Evolutionary conservation across 2,113 vertebrate species (phyloP).

Genomic region (Proterorhinus semilunaris): DNA sequence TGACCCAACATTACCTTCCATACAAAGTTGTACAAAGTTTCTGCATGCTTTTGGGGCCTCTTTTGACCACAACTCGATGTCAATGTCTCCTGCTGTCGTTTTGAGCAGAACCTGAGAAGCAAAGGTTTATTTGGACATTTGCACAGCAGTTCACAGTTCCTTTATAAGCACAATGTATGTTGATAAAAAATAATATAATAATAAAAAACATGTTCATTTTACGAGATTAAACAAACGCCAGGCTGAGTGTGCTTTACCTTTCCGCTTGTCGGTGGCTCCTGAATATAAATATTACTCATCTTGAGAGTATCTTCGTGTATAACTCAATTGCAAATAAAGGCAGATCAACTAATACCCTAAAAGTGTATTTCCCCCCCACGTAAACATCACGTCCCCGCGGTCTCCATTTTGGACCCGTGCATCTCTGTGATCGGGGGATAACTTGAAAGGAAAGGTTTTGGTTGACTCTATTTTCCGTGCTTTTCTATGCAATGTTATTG

Average conservation of each 20-base stretch:
- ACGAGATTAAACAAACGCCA: no score
- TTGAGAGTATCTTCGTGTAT: background rate
- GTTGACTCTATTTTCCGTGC: no score
- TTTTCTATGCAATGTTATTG: background rate
- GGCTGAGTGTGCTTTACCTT: conserved; percentile 80
- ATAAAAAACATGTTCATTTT: no score
- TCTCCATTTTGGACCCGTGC: background rate
- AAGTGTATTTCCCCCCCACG: background rate
- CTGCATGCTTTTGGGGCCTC: conserved; percentile 95
- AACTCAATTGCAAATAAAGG: background rate
- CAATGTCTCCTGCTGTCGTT: conserved; percentile 94
- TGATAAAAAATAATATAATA: no score
- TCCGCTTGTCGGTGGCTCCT: conserved; percentile 93
- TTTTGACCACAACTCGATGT: conserved; percentile 97
- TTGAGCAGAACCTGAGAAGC: conserved; percentile 88
- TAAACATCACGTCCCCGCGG: background rate
- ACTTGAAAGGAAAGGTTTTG: background rate
- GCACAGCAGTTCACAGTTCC: no score
- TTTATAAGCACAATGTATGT: no score
- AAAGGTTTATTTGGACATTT: background rate
- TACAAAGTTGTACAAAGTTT: conserved; percentile 94
- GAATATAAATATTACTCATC: conserved; percentile 99
- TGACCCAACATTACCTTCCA: conserved; percentile 86
- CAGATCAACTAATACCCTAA: background rate
- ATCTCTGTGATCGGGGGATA: background rate